phyloP scores from a whole-genome alignment of 2,888 invertebrate genomes.

The Celastrina argiolus region DNA sequence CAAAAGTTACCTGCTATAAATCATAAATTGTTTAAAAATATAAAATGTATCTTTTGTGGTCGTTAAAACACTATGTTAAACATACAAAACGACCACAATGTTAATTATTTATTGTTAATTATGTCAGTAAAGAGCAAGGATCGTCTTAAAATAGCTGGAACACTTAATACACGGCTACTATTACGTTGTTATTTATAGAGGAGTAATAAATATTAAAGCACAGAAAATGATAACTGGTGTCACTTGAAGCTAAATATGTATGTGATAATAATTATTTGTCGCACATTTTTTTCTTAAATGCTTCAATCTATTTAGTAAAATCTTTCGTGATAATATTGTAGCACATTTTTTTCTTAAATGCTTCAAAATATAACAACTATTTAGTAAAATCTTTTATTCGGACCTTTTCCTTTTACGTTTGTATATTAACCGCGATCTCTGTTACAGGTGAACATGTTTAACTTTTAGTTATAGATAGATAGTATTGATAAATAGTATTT shows the following conservation, averaged over 20 bases:
- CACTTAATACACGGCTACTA: conserved; percentile 12
- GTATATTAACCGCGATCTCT: too few relatives aligned
- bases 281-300: not conserved
- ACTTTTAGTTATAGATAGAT: too few relatives aligned
- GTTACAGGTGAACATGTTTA: too few relatives aligned
- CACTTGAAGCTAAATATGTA: not conserved
- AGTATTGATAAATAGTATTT: too few relatives aligned
- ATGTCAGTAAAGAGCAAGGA: conserved; percentile 10
- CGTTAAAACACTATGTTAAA: not conserved
- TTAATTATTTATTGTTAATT: conserved; percentile 10
- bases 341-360: not conserved
- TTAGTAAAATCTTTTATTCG: too few relatives aligned
- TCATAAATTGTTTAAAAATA: too few relatives aligned
- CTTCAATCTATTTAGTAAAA: too few relatives aligned
- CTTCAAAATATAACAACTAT: too few relatives aligned
- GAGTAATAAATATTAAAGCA: conserved; percentile 2
- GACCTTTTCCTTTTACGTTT: too few relatives aligned
- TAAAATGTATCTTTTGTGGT: not conserved
- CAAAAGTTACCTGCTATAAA: too few relatives aligned
- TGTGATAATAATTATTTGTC: not conserved
- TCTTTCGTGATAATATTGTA: not conserved
- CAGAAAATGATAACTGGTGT: not conserved
- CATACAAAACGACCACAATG: not conserved
- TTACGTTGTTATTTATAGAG: conserved; percentile 1
- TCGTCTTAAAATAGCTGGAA: conserved; percentile 16